Conservation (phyloP, 1,140 invertebrate species). For the Helicoverpa armigera region DNA sequence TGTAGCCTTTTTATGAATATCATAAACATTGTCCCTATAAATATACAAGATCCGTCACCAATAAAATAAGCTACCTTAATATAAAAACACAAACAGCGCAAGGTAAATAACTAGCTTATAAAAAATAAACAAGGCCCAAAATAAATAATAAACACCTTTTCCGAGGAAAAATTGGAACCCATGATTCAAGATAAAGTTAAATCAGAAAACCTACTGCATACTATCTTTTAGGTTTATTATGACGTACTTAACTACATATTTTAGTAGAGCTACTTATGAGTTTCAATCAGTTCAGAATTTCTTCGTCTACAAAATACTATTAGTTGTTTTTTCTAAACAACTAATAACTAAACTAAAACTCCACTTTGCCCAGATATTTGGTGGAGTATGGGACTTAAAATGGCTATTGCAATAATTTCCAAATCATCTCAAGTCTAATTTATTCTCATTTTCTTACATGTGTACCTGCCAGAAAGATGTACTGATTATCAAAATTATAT, state of each 20-base stretch:
- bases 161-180: slow-evolving; percentile 18
- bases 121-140: slow-evolving; percentile 42
- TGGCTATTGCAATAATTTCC: too few relatives aligned
- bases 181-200: not conserved
- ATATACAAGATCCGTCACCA: slow-evolving; percentile 10
- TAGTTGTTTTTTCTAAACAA: too few relatives aligned
- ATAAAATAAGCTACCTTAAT: slow-evolving; percentile 40
- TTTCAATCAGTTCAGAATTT: too few relatives aligned
- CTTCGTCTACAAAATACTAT: too few relatives aligned
- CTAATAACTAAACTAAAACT: too few relatives aligned
- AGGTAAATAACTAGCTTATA: slow-evolving; percentile 40
- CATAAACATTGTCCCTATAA: slow-evolving; percentile 11
- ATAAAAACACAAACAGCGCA: slow-evolving; percentile 32
- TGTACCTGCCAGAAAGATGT: too few relatives aligned
- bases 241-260: not conserved
- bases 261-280: too few relatives aligned
- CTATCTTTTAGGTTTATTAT: not conserved
- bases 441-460: too few relatives aligned
- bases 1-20: not conserved
- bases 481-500: too few relatives aligned
- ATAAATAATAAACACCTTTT: slow-evolving; percentile 43
- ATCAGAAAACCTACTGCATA: not conserved
- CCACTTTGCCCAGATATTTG: too few relatives aligned
- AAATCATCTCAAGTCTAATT: too few relatives aligned
- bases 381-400: too few relatives aligned